Evolutionary conservation across 1,140 invertebrate genomes (phyloP).

Genomic region (Periplaneta americana): DNA sequence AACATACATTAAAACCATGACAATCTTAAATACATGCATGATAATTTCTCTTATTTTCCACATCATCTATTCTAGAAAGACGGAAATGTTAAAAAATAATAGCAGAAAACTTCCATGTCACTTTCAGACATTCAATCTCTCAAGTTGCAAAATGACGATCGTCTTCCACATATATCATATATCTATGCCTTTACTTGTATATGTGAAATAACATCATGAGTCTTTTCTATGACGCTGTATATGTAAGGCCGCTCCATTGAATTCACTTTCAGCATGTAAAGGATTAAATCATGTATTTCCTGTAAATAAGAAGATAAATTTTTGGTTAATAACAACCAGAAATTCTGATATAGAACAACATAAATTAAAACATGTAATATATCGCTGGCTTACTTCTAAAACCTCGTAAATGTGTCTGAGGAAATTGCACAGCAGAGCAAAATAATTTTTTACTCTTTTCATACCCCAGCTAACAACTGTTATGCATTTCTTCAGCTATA

Average conservation of each 20-base stretch:
- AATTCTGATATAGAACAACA: background rate
- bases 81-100: background rate
- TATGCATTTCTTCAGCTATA: no score
- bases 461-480: no score
- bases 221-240: slow-evolving; percentile 57
- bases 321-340: background rate
- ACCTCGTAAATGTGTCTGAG: no score
- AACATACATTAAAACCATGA: background rate
- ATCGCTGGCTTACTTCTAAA: no score
- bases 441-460: no score
- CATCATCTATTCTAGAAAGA: background rate
- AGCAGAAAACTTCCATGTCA: background rate
- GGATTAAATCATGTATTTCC: slow-evolving; percentile 64
- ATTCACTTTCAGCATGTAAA: slow-evolving; percentile 66
- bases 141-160: background rate
- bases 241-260: slow-evolving; percentile 70
- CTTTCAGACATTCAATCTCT: background rate
- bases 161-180: background rate
- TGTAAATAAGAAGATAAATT: slow-evolving; percentile 33
- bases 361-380: background rate
- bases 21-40: no score
- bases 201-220: slow-evolving; percentile 48
- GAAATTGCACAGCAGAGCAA: no score
- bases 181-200: slow-evolving; percentile 32
- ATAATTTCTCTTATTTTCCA: no score